Base-by-base conservation (phyloP, 2,113 vertebrate species). In the Neogobius melanostomus region DNA sequence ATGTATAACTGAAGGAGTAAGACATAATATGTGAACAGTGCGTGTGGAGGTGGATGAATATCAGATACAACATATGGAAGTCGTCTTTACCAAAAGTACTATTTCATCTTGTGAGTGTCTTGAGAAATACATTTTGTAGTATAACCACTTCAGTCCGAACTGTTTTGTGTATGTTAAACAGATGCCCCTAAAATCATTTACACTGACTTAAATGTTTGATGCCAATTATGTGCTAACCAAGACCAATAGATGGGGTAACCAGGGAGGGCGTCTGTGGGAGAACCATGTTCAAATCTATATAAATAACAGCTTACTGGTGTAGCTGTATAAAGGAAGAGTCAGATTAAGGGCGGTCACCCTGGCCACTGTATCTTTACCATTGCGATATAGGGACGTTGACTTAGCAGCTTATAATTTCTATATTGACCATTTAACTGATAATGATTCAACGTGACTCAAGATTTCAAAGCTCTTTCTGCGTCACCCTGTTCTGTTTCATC, bases 401-500 rank as follows among this genome's bases (percentile, higher is more conserved):
- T 11, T 11, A 17, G 53, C 16, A 56, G 3, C 9, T 21, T 56
- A 4, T 21, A 56, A 56, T 56, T 11, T 28, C 11, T 16, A 56
- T 56, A 28, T 10, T 56, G 53, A 28, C 8, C 53, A 16, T 52
- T 16, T 7, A n/a, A 8, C 8, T 3, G 64, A 11, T 44, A 42
- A 68, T 36, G 49, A 48, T 62, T 8, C 17, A 36, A 46, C 60
- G 47, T 74, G 76, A 80, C 85, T 76, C 60, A 72, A 76, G 64
- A 62, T 53, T 68, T 82, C 64, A 14, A 50, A 61, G 15, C 52
- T 48, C 72, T 79, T 74, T 81, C 42, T 84, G 87, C 86, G 79
- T 87, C 85, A 89, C 53, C 62, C 53, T 65, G 74, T 17, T 15
- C 65, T 68, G 72, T 54, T 79, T 77, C 65, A 76, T 78, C 72